phyloP scores from a whole-genome alignment of 2,888 invertebrate genomes.

The Eurytoma californica region DNA sequence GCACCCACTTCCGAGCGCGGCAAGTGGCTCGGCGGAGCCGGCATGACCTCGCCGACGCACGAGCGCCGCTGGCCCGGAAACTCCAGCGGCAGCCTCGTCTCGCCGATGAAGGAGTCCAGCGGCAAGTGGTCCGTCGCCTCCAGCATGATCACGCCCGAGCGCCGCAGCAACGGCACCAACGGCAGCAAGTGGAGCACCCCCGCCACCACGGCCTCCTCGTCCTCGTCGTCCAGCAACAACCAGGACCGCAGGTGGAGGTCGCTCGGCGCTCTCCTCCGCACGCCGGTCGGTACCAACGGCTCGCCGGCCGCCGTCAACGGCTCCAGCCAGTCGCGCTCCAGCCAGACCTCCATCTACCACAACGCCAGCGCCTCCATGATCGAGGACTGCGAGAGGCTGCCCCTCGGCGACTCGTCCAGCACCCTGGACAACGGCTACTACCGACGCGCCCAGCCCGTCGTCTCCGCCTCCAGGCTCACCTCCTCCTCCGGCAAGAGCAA shows the following conservation, averaged over 20 bases:
- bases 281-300: slow-evolving; percentile 61
- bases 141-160: slow-evolving; percentile 32
- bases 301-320: slow-evolving; percentile 15
- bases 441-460: slow-evolving; percentile 27
- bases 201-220: slow-evolving; percentile 58
- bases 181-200: slow-evolving; percentile 63
- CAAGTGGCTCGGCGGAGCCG: slow-evolving; percentile 52
- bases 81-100: slow-evolving; percentile 28
- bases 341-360: slow-evolving; percentile 65
- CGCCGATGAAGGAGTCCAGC: slow-evolving; percentile 33
- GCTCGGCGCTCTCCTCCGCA: slow-evolving; percentile 74
- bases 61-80: slow-evolving; percentile 47
- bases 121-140: slow-evolving; percentile 37
- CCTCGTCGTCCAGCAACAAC: slow-evolving; percentile 59
- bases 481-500: slow-evolving; percentile 28
- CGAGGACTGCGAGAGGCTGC: slow-evolving; percentile 59
- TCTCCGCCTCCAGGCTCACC: slow-evolving; percentile 28
- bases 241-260: slow-evolving; percentile 75
- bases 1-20: slow-evolving; percentile 55
- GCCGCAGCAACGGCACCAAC: slow-evolving; percentile 37
- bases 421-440: slow-evolving; percentile 41
- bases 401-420: slow-evolving; percentile 36
- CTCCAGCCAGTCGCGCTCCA: slow-evolving; percentile 61
- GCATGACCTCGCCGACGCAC: slow-evolving; percentile 63
- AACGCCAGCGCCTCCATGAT: slow-evolving; percentile 70